These are phyloP conservation scores for Streblospio benedicti DNA, from an alignment of 1,140 invertebrate genomes.

Conservation along the genomic window DNA sequence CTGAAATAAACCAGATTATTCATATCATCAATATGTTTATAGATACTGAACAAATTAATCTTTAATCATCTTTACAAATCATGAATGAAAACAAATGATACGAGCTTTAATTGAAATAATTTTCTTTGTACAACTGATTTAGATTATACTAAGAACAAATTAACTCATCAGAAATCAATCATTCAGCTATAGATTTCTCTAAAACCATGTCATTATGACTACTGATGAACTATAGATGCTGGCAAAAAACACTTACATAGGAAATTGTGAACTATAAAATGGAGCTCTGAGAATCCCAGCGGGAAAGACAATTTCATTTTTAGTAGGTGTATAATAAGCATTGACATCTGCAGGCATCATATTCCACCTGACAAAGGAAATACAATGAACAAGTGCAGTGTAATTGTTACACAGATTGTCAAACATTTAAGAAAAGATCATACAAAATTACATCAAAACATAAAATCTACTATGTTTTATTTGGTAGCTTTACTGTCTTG, in stretches of 20 bases:
- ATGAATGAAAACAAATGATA: neutral
- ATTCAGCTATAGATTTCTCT: no score
- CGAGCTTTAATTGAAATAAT: neutral
- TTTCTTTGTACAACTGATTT: neutral
- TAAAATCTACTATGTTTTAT: neutral
- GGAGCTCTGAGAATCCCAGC: constrained; percentile 81
- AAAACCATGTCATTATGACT: no score
- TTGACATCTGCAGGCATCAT: constrained; percentile 36
- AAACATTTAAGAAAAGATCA: neutral
- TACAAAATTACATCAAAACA: neutral
- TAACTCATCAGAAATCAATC: no score
- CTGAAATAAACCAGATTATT: constrained; percentile 4
- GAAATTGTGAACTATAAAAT: constrained; percentile 58
- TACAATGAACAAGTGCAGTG: no score
- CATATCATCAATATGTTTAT: neutral
- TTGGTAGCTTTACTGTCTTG: no score
- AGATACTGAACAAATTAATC: neutral
- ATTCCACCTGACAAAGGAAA: constrained; percentile 26
- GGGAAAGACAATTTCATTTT: constrained; percentile 63
- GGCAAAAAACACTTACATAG: no score
- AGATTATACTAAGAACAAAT: no score
- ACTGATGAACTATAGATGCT: no score
- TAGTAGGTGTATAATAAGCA: constrained; percentile 41
- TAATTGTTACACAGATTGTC: neutral
- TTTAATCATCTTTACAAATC: no score